Conservation (phyloP, 1,140 invertebrate species). For the Apocrypta bakeri region DNA sequence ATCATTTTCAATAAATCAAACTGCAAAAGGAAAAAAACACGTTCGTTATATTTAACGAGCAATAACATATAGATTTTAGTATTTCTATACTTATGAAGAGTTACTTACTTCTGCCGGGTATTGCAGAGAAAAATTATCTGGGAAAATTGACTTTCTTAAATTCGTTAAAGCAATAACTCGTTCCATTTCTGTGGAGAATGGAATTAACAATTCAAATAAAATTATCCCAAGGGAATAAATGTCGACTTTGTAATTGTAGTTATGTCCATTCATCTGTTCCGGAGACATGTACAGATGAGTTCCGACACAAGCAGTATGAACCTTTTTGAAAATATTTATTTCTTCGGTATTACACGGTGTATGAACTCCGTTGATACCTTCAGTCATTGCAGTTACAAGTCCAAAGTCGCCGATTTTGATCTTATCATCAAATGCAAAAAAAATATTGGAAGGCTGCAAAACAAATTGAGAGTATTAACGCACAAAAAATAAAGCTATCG, state of each 20-base stretch:
- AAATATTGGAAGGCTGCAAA: slow-evolving; percentile 94
- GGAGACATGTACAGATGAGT: slow-evolving; percentile 98
- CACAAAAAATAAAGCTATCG: slow-evolving; percentile 34
- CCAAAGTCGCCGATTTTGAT: slow-evolving; percentile 99
- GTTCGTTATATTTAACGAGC: slow-evolving; percentile 50
- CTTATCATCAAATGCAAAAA: slow-evolving; percentile 91
- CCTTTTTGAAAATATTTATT: slow-evolving; percentile 52
- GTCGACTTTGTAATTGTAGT: slow-evolving; percentile 96
- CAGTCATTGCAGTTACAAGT: slow-evolving; percentile 89
- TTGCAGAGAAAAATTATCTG: slow-evolving; percentile 79
- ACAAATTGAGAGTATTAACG: slow-evolving; percentile 31
- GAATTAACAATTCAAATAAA: slow-evolving; percentile 91
- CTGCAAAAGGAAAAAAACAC: slow-evolving; percentile 75
- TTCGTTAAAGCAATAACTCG: slow-evolving; percentile 79
- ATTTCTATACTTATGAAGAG: too few species aligned
- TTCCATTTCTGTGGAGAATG: slow-evolving; percentile 94
- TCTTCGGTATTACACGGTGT: slow-evolving; percentile 57
- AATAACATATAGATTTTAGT: too few species aligned
- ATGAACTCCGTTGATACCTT: slow-evolving; percentile 75
- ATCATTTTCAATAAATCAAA: slow-evolving; percentile 83
- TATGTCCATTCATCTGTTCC: slow-evolving; percentile 87
- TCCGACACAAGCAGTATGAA: slow-evolving; percentile 85
- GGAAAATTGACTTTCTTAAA: slow-evolving; percentile 82
- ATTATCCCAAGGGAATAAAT: slow-evolving; percentile 97
- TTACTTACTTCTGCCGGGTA: slow-evolving; percentile 82